Evolutionary conservation across 2,797 vertebrate genomes (phyloP).

Genomic region (Pelochelys cantorii): DNA sequence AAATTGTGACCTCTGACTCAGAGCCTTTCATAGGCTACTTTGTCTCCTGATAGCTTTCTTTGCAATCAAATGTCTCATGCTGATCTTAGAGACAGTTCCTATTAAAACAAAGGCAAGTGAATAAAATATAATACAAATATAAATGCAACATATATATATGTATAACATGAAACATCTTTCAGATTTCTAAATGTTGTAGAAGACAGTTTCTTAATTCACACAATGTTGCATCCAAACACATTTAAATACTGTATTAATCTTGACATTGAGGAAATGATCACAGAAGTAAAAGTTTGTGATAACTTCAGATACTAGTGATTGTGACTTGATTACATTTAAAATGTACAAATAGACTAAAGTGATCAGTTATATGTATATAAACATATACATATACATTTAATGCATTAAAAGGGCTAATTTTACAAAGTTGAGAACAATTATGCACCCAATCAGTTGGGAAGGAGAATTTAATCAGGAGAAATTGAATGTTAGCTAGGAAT

Average conservation of each 20-base stretch:
- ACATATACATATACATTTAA: not conserved
- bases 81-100: not conserved
- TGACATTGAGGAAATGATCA: not conserved
- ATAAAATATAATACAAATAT: not conserved
- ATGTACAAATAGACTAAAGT: not conserved
- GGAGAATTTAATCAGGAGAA: too few relatives aligned
- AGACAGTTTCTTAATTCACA: not conserved
- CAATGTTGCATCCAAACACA: not conserved
- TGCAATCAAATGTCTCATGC: not conserved
- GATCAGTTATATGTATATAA: not conserved
- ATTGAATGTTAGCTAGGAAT: too few relatives aligned
- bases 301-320: not conserved
- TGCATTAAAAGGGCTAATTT: too few relatives aligned
- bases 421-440: too few relatives aligned
- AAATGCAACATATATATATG: not conserved
- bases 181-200: not conserved
- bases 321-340: not conserved
- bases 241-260: not conserved
- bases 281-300: not conserved
- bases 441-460: too few relatives aligned
- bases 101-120: not conserved
- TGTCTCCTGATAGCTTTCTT: accelerated
- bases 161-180: not conserved
- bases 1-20: not conserved
- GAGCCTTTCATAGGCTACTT: not conserved